A percentile compares a stretch with the other conserved stretches of the same genome.
Conservation (phyloP, 2,888 invertebrate species). For the Acrobasis consociella region DNA sequence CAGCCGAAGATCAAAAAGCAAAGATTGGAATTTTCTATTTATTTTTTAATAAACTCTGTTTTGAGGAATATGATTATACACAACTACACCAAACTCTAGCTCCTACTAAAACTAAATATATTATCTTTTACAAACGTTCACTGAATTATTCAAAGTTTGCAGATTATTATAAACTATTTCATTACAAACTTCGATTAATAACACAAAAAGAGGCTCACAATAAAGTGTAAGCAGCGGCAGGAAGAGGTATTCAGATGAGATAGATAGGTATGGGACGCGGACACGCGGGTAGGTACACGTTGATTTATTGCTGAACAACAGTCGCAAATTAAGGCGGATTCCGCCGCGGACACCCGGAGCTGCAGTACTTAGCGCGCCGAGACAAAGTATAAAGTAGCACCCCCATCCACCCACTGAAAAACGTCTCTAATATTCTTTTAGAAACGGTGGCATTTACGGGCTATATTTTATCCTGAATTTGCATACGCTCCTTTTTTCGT, state of each 20-base stretch:
- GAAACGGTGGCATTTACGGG: constrained; percentile 84
- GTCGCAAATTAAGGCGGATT: constrained; percentile 77
- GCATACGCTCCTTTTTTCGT: constrained; percentile 83
- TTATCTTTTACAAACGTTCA: no score
- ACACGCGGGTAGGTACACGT: constrained; percentile 41
- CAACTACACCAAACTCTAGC: no score
- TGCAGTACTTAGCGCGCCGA: constrained; percentile 79
- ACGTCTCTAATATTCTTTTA: constrained; percentile 84
- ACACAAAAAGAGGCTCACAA: neutral
- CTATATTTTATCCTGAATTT: constrained; percentile 84
- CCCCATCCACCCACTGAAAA: constrained; percentile 82
- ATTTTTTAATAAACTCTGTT: no score
- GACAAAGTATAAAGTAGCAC: constrained; percentile 81
- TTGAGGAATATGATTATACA: no score
- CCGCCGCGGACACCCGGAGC: constrained; percentile 70
- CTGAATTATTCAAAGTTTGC: no score
- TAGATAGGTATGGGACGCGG: constrained; percentile 23
- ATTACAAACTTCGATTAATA: neutral
- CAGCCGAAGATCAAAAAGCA: no score
- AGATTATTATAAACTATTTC: neutral
- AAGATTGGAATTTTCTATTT: no score
- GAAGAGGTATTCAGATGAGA: constrained; percentile 24
- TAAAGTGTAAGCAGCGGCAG: neutral
- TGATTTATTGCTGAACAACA: constrained; percentile 77
- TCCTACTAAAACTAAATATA: no score